These are phyloP conservation scores for Neoniphon sammara DNA, from an alignment of 2,797 vertebrate genomes.

Conservation along the genomic window DNA sequence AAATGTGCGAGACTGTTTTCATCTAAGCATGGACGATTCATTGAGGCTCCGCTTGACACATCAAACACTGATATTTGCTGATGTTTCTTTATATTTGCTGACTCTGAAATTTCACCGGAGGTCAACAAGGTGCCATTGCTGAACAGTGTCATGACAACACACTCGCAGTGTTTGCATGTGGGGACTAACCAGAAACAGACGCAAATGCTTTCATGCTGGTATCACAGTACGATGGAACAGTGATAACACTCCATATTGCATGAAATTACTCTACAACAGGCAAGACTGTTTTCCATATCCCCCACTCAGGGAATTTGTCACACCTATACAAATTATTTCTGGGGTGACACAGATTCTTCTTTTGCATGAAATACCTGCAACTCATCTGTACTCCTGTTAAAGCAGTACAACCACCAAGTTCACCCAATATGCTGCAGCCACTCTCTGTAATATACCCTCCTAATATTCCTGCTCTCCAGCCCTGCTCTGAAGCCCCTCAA, in stretches of 20 bases:
- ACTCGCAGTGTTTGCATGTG: neutral
- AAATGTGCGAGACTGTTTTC: constrained; percentile 46
- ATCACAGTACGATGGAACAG: no score
- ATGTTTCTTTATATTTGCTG: constrained; percentile 45
- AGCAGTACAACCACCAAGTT: no score
- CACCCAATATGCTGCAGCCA: no score
- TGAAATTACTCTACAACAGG: no score
- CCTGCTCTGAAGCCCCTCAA: constrained; percentile 15
- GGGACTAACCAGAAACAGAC: no score
- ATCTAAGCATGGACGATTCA: neutral
- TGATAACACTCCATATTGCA: no score
- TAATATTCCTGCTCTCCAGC: constrained; percentile 3
- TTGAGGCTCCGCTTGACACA: constrained; percentile 25
- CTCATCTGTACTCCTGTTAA: no score
- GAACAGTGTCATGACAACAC: neutral
- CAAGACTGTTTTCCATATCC: no score
- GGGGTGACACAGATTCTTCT: no score
- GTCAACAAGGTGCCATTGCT: neutral
- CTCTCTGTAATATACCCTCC: no score
- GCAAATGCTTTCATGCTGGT: no score
- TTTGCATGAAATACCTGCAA: no score
- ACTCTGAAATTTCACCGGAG: constrained; percentile 30
- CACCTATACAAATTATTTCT: neutral
- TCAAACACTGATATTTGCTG: constrained; percentile 38
- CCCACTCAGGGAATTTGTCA: neutral